Base-by-base conservation (phyloP, 2,888 invertebrate species). In the Epirrhoe tristata region DNA sequence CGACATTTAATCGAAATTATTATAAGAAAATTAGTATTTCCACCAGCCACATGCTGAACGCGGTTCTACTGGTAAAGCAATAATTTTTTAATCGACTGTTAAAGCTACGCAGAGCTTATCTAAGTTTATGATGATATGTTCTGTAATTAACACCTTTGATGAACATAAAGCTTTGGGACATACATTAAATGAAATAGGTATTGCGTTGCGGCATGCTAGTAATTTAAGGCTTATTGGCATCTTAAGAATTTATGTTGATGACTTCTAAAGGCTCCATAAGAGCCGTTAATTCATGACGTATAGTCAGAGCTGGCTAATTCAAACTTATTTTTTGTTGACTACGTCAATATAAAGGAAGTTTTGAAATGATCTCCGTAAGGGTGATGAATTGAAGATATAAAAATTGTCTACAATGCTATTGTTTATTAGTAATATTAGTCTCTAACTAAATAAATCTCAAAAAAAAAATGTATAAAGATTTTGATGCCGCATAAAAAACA, bases 31-130 rank as follows among this genome's bases (percentile, higher is more conserved):
- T 16, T 48, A 16, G 16, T 16, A 48, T 48, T 48, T 48, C 7
- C 14, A 7, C 14, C 48, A 6, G 14, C 50, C 57, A 58, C 53
- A 54, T 64, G 54, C 66, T 54, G 50, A 62, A 53, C 32, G 0
- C 2, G 0, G 5, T 43, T 39, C 34, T 64, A 60, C 54, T 62
- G 32, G 61, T 66, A 64, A 70, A 63, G 63, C 59, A 59, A 73
- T 78, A 72, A 73, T 77, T 69, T 12, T 59, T 77, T 72, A 71
- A 77, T 74, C 56, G 67, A 16, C 74, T 69, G 70, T 75, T 68
- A 74, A 77, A 75, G 63, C 71, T 75, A 77, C 63, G 64, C 31
- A 68, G 59, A 60, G 58, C 63, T 58, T 69, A 71, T 72, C 71
- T 73, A 73, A 69, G 67, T 76, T 73, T 70, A 78, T 69, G 71